Conservation (phyloP, 2,888 invertebrate genomes). For the Synergus itoensis region DNA sequence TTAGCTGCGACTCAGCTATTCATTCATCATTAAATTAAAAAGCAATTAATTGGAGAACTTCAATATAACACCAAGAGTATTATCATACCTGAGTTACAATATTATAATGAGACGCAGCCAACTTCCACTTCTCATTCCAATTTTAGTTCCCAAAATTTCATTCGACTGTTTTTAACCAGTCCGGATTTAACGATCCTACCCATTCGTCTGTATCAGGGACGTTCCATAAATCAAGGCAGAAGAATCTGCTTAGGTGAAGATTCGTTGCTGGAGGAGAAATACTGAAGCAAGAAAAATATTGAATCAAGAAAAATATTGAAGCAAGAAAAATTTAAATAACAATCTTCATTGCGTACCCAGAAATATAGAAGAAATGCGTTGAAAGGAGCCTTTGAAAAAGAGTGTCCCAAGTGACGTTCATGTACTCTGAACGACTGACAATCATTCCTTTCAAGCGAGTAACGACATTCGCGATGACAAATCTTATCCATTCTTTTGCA, state of each 20-base stretch:
- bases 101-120: conserved; percentile 9
- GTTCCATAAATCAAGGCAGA: conserved; percentile 34
- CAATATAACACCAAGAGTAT: conserved; percentile 2
- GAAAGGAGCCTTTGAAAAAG: background rate
- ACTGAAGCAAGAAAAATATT: background rate
- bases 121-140: conserved; percentile 26
- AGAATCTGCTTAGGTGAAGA: conserved; percentile 25
- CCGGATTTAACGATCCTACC: conserved; percentile 31
- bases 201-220: conserved; percentile 24
- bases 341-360: conserved; percentile 7
- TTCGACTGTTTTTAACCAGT: conserved; percentile 38
- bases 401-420: conserved; percentile 13
- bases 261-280: conserved; percentile 2
- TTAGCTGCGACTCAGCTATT: conserved; percentile 8
- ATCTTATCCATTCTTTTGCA: conserved; percentile 23
- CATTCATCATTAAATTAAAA: conserved; percentile 37
- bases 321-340: conserved; percentile 27
- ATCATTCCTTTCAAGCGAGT: conserved; percentile 25
- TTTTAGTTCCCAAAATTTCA: conserved; percentile 28
- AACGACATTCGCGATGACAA: conserved; percentile 40
- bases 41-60: conserved; percentile 34
- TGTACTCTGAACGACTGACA: conserved; percentile 1
- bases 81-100: conserved; percentile 31
- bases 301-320: conserved; percentile 1
- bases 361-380: conserved; percentile 14